phyloP scores from a whole-genome alignment of 2,888 invertebrate species.

The Tribolium freemani region DNA sequence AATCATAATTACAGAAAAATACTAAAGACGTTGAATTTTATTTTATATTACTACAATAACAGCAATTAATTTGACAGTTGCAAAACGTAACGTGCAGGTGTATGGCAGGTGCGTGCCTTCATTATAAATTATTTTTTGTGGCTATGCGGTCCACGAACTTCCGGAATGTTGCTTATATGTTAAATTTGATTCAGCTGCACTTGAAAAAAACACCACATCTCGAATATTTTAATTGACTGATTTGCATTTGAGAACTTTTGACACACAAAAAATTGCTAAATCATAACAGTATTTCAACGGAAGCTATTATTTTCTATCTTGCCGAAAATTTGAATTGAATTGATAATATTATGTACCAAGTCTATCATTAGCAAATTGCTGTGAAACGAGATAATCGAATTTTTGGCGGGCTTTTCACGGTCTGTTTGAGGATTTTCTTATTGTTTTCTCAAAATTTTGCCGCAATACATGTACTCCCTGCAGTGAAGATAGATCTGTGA shows the following conservation, averaged over 20 bases:
- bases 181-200: slow-evolving; percentile 30
- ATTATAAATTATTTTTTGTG: slow-evolving; percentile 29
- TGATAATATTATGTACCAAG: background rate
- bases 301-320: background rate
- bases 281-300: background rate
- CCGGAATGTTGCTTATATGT: slow-evolving; percentile 31
- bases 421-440: slow-evolving; percentile 18
- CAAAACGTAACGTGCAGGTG: slow-evolving; percentile 42
- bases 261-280: background rate
- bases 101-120: slow-evolving; percentile 42
- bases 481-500: background rate
- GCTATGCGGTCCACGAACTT: slow-evolving; percentile 36
- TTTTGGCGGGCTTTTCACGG: slow-evolving; percentile 23
- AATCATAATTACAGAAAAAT: background rate
- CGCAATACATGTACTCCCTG: slow-evolving; percentile 9
- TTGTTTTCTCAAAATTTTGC: slow-evolving; percentile 15
- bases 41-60: too few relatives aligned
- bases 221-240: background rate
- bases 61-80: slow-evolving; percentile 41
- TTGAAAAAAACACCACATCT: background rate
- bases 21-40: background rate
- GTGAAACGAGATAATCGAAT: slow-evolving; percentile 10
- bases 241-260: background rate
- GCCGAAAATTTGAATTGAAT: background rate
- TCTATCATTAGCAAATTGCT: slow-evolving; percentile 5